phyloP scores from a whole-genome alignment of 2,113 vertebrate species.

The Zapus hudsonius region DNA sequence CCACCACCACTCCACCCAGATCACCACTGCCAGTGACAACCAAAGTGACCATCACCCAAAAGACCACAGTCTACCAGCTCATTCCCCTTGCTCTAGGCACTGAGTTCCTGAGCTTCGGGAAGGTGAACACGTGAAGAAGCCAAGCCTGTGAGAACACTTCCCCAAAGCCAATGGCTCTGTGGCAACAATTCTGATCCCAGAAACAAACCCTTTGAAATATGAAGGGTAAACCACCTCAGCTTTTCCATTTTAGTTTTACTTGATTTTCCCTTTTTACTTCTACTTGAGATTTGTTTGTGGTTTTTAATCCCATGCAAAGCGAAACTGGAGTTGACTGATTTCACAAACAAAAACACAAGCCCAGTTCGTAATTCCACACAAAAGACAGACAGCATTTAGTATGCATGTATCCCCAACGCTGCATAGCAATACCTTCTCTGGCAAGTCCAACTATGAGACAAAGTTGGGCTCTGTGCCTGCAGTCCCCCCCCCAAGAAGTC shows the following conservation, averaged over 20 bases:
- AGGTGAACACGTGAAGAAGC: background rate
- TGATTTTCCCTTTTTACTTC: background rate
- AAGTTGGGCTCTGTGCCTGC: background rate
- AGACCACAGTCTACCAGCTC: background rate
- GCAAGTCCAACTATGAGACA: background rate
- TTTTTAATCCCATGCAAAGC: background rate
- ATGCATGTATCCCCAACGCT: rapidly evolving
- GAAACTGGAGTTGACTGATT: background rate
- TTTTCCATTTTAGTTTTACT: background rate
- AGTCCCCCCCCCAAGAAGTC: background rate
- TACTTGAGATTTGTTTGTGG: background rate
- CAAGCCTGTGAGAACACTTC: background rate
- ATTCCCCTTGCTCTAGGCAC: background rate
- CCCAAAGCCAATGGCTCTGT: background rate
- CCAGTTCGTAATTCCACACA: background rate
- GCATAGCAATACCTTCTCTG: background rate
- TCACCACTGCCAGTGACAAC: background rate
- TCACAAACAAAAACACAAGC: background rate
- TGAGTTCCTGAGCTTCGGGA: background rate
- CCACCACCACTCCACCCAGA: background rate
- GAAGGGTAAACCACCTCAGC: background rate
- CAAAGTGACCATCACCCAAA: background rate
- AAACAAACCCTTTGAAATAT: background rate
- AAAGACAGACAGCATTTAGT: background rate
- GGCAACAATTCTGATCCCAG: background rate